phyloP scores from a whole-genome alignment of 2,797 vertebrate species.

The Octomys mimax region DNA sequence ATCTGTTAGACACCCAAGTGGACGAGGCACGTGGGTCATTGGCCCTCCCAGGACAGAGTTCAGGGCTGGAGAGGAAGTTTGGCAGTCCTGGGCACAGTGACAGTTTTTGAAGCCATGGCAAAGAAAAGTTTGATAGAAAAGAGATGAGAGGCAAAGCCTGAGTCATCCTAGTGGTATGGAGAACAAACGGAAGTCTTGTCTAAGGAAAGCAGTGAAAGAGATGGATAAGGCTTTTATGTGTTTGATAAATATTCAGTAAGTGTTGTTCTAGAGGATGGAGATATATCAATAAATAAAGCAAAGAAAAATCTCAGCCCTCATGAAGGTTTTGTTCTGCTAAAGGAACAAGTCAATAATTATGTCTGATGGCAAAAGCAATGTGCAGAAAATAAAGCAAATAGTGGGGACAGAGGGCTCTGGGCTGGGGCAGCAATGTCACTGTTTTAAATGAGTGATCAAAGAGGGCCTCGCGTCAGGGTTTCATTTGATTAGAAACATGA shows the following conservation, averaged over 20 bases:
- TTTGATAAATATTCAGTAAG: background rate
- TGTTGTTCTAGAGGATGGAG: background rate
- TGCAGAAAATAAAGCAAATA: background rate
- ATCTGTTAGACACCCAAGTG: background rate
- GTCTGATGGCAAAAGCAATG: background rate
- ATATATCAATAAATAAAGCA: background rate
- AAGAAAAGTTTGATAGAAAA: background rate
- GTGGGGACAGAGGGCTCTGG: background rate
- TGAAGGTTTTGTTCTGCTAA: background rate
- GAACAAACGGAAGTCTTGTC: background rate
- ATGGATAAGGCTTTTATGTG: background rate
- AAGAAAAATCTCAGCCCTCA: background rate
- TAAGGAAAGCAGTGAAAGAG: conserved; percentile 2
- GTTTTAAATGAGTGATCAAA: background rate
- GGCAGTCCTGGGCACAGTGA: background rate
- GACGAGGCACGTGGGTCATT: background rate
- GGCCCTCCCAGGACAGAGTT: background rate
- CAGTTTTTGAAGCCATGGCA: background rate
- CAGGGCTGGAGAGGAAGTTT: background rate
- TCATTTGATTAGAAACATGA: background rate
- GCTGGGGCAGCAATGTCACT: too few relatives aligned
- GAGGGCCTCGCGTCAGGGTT: background rate
- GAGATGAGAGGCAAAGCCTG: background rate
- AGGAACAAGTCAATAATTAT: background rate
- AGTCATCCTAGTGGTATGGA: background rate